Evolutionary conservation across 53 echinoderm and acorn worm genomes (phyloP).

Genomic region (Crossaster papposus): DNA sequence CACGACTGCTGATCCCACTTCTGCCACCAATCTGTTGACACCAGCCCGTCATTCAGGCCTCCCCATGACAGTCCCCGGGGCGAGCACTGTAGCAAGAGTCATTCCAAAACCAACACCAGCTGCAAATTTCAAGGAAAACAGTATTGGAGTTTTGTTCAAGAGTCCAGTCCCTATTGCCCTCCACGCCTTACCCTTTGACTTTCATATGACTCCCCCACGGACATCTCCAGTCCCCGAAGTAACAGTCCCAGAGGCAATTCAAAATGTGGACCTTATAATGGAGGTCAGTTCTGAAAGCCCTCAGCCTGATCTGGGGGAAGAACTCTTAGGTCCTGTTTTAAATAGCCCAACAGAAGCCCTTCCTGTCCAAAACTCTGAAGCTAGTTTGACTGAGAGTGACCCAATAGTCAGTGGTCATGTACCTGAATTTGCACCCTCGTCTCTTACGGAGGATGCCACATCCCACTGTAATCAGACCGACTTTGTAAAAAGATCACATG

Average conservation of each 20-base stretch:
- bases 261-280: background rate
- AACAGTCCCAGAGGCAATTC: background rate
- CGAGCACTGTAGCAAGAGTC: background rate
- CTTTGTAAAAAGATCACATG: background rate
- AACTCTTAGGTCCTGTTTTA: background rate
- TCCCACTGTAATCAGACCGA: background rate
- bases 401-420: background rate
- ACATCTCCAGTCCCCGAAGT: background rate
- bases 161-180: slow-evolving; percentile 18
- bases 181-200: slow-evolving; percentile 14
- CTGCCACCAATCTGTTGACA: background rate
- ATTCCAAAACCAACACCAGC: background rate
- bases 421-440: background rate
- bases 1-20: background rate
- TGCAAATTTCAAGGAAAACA: background rate
- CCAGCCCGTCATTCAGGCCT: background rate
- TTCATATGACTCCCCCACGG: background rate
- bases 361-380: background rate
- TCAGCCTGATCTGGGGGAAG: background rate
- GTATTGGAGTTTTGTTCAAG: background rate
- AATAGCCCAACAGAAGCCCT: background rate
- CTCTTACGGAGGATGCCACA: background rate
- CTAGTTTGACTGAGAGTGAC: background rate
- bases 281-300: background rate
- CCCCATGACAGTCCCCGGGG: background rate